A percentile compares a stretch with the other conserved stretches of the same genome.
phyloP scores from a whole-genome alignment of 2,797 vertebrate genomes.

The Enteromius argenteus region DNA sequence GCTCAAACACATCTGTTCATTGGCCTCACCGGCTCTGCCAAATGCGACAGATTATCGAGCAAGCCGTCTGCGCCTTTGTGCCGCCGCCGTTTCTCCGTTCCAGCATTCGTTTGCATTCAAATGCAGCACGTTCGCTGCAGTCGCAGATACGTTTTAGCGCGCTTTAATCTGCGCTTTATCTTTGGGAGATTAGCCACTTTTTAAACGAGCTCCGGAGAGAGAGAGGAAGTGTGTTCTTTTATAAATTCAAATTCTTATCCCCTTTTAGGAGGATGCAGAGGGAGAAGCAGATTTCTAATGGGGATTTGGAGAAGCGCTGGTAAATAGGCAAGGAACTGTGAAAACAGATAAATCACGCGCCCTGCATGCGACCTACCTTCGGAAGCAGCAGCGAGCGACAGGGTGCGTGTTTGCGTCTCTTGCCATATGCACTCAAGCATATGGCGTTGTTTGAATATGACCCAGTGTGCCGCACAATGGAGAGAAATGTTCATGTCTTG shows the following conservation, averaged over 20 bases:
- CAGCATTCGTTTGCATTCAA: conserved; percentile 60
- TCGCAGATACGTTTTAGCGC: conserved; percentile 44
- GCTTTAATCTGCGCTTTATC: conserved; percentile 68
- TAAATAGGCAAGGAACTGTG: conserved; percentile 67
- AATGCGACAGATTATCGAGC: conserved; percentile 62
- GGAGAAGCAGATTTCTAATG: conserved; percentile 57
- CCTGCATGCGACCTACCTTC: conserved; percentile 40
- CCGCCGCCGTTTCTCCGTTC: conserved; percentile 24
- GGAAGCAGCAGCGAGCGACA: conserved; percentile 2
- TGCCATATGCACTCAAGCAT: conserved; percentile 43
- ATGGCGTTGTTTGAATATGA: conserved; percentile 31
- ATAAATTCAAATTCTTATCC: conserved; percentile 73
- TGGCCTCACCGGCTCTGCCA: conserved; percentile 62
- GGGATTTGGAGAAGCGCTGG: conserved; percentile 73
- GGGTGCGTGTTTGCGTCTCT: conserved; percentile 36
- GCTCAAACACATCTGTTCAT: conserved; percentile 79
- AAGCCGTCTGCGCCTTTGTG: conserved; percentile 60
- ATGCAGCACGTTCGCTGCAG: conserved; percentile 48
- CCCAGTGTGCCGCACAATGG: neutral
- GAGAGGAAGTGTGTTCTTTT: conserved; percentile 64
- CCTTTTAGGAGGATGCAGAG: conserved; percentile 58
- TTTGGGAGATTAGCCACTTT: conserved; percentile 57
- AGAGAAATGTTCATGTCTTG: conserved; percentile 18
- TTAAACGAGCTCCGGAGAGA: conserved; percentile 38
- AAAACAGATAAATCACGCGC: conserved; percentile 22